Evolutionary conservation across 2,113 vertebrate species (phyloP), one percentile per base, ranked within the genome.

Genomic region (Xenopus tropicalis): DNA sequence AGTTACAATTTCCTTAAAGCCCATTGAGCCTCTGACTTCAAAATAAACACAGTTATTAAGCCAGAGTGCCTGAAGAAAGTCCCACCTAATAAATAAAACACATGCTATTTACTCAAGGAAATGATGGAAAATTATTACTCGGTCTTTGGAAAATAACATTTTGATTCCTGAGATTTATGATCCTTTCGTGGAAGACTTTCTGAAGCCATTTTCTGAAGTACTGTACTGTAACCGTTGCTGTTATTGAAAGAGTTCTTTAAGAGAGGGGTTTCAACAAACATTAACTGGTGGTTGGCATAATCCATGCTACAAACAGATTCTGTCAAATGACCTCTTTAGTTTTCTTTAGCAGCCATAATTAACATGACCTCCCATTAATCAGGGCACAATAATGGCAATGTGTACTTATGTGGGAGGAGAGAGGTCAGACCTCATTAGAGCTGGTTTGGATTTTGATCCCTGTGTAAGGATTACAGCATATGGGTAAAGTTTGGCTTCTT

Each of bases 1-100:
- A 80, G 75, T 70, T 81, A 81, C 42, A 82, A 81, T 82, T 82
- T 85, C 82, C 81, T 81, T 75, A 5, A 58, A 82, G 81, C 82
- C 81, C 79, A 80, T 79, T 59, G 54, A 79, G 77, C 61, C 70
- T 78, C 76, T 72, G 78, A 78, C 79, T 84, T 83, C 76, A 84
- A 87, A 86, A 83, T 78, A 86, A 87, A 86, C 77, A 79, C 78
- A 43, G 58, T 76, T 69, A 78, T 83, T 62, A 64, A 62, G 84
- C 66, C 0, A 48, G 7, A 82, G 83, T 85, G 82, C 76, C 72
- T 64, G 65, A 68, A 66, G 69, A 78, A 69, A 80, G 70, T 80
- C 74, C 80, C 82, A 82, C 79, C 82, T 82, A 82, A 84, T 85
- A 87, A 85, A 86, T 71, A 84, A 0, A 78, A 78, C 79, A 82